These are phyloP conservation scores for Salvelinus alpinus DNA, from an alignment of 2,113 vertebrate genomes.

Conservation along the genomic window DNA sequence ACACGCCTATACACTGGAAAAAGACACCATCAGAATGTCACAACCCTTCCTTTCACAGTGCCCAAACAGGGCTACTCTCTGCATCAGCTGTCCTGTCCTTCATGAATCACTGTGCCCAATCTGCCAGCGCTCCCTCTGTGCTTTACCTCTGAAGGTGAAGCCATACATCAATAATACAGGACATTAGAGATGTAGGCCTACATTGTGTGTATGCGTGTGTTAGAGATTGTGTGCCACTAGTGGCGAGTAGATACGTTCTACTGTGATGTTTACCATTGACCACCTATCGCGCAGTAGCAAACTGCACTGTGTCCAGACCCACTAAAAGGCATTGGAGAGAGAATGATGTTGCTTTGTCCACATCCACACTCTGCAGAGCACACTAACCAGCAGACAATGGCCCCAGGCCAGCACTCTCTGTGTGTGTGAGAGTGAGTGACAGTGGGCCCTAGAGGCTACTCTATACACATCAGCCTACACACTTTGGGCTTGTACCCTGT, in stretches of 20 bases:
- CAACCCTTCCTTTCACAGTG: constrained; percentile 30
- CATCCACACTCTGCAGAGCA: not conserved
- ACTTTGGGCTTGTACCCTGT: not conserved
- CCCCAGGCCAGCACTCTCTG: not conserved
- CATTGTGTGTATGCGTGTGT: constrained; percentile 1
- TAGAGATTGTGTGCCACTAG: constrained; percentile 11
- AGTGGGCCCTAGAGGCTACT: not conserved
- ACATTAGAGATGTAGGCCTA: constrained; percentile 1
- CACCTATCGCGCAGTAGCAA: not conserved
- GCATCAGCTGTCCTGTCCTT: constrained; percentile 48
- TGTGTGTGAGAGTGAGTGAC: not conserved
- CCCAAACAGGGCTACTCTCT: constrained; percentile 35
- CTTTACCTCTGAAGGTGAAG: constrained; percentile 51
- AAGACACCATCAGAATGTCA: not conserved
- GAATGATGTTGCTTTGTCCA: constrained; percentile 13
- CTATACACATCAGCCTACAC: not conserved
- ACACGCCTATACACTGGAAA: constrained; percentile 43
- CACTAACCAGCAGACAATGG: constrained; percentile 23
- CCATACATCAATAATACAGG: constrained; percentile 49
- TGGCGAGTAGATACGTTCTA: not conserved
- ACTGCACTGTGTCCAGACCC: not conserved
- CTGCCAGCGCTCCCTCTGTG: not conserved
- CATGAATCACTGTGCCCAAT: constrained; percentile 38
- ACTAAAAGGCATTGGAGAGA: constrained; percentile 20
- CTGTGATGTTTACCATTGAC: constrained; percentile 9